Conservation (phyloP, 2,797 vertebrate species). For the Chaetophractus vellerosus region DNA sequence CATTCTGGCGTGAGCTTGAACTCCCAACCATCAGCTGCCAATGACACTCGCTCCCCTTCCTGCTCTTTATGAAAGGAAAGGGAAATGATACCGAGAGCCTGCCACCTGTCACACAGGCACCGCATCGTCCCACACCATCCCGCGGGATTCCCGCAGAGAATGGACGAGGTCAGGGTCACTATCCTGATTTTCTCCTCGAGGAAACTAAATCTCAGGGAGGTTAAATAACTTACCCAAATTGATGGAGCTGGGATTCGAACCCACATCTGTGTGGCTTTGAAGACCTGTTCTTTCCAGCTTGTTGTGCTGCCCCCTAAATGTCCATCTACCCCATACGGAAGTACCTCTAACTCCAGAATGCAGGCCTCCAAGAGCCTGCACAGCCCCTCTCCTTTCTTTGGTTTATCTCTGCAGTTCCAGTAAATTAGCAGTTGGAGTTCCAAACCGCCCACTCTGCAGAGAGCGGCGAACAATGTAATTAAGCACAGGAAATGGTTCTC, state of each 20-base stretch:
- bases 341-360: background rate
- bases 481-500: constrained; percentile 80
- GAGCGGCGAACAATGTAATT: constrained; percentile 76
- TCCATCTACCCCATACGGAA: background rate
- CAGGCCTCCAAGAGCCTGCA: background rate
- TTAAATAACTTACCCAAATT: background rate
- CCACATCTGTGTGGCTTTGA: background rate
- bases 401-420: constrained; percentile 69
- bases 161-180: background rate
- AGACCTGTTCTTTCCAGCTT: background rate
- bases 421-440: constrained; percentile 72
- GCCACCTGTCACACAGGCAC: background rate
- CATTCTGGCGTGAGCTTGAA: background rate
- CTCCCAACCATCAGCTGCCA: background rate
- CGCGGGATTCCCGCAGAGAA: background rate
- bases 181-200: background rate
- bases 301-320: no score
- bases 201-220: background rate
- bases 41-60: background rate
- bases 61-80: background rate
- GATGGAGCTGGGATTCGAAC: background rate
- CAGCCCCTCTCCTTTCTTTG: background rate
- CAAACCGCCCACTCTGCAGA: constrained; percentile 70
- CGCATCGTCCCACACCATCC: no score
- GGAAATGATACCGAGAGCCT: background rate